Conservation (phyloP, 2,888 invertebrate genomes). For the Metellina segmentata region DNA sequence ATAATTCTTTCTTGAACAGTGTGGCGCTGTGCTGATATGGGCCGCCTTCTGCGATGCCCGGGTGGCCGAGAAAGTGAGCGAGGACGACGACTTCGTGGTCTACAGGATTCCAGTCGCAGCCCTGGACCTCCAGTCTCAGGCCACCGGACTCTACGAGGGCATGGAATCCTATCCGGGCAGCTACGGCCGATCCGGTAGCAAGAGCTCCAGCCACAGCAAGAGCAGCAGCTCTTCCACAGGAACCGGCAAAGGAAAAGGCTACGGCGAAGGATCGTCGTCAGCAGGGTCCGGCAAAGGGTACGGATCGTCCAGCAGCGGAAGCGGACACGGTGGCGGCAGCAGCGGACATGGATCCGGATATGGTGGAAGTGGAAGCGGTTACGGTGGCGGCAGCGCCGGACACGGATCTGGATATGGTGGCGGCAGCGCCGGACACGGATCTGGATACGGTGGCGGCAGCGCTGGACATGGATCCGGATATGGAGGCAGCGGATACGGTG, state of each 20-base stretch:
- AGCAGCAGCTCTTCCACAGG: constrained; percentile 57
- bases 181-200: constrained; percentile 53
- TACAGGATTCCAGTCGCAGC: constrained; percentile 65
- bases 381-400: constrained; percentile 5
- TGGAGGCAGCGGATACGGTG: neutral
- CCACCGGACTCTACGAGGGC: constrained; percentile 44
- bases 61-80: constrained; percentile 73
- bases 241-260: constrained; percentile 66
- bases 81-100: constrained; percentile 71
- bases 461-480: neutral
- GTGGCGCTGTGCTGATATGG: neutral
- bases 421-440: neutral
- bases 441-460: neutral
- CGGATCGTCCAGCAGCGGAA: constrained; percentile 45
- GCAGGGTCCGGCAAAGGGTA: constrained; percentile 46
- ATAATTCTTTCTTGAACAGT: constrained; percentile 3
- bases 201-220: constrained; percentile 61
- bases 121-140: constrained; percentile 64
- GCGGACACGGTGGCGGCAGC: constrained; percentile 51
- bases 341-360: constrained; percentile 15
- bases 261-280: constrained; percentile 59
- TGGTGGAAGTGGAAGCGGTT: constrained; percentile 2
- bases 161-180: constrained; percentile 2
- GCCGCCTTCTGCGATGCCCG: constrained; percentile 21
- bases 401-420: neutral